phyloP scores from a whole-genome alignment of 2,113 vertebrate genomes.

The Oenanthe oenanthe region DNA sequence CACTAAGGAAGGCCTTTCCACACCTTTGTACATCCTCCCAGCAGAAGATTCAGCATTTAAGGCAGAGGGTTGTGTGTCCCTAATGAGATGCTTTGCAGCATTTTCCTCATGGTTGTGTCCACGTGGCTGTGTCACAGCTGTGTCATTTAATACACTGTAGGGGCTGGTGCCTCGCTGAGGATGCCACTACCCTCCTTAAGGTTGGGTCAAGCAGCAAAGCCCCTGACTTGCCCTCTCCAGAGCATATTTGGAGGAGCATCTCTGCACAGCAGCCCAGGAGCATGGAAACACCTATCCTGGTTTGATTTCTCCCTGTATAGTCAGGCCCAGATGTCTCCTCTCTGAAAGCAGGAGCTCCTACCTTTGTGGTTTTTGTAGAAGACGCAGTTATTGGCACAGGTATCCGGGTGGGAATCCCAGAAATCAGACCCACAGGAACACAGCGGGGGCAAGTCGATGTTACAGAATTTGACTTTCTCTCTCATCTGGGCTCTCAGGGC shows the following conservation, averaged over 20 bases:
- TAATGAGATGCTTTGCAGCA: not conserved
- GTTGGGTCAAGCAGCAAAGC: not conserved
- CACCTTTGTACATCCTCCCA: not conserved
- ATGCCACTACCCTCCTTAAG: not conserved
- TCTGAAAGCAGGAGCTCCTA: slow-evolving; percentile 28
- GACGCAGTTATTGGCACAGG: slow-evolving; percentile 93
- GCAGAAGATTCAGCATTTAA: not conserved
- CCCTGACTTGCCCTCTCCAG: not conserved
- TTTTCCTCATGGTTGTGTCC: not conserved
- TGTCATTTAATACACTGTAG: accelerated
- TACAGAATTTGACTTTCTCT: slow-evolving; percentile 78
- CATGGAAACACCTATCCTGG: accelerated
- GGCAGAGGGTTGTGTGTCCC: not conserved
- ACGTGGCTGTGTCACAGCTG: accelerated
- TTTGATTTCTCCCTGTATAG: not conserved
- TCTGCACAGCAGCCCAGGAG: not conserved
- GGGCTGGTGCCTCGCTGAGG: not conserved
- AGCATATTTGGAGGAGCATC: not conserved
- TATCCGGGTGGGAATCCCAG: slow-evolving; percentile 93
- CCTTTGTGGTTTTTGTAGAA: slow-evolving; percentile 93
- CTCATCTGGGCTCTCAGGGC: slow-evolving; percentile 84
- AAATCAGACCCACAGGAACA: slow-evolving; percentile 89
- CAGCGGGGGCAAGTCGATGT: slow-evolving; percentile 82
- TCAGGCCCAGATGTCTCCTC: not conserved
- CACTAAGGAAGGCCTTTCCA: not conserved